Evolutionary conservation across 2,888 invertebrate species (phyloP).

Genomic region (Sepiola atlantica): DNA sequence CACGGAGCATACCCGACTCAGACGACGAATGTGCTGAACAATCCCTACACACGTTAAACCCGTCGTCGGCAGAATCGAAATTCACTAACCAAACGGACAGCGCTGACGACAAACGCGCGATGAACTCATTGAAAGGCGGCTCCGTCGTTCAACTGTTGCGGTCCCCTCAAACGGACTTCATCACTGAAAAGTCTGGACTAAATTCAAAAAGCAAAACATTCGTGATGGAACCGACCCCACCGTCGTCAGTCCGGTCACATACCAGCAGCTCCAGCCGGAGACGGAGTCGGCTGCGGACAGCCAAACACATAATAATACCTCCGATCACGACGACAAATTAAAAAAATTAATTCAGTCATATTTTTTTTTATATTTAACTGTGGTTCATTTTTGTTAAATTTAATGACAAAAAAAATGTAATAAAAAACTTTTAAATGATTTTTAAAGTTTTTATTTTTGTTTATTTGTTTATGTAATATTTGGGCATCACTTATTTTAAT

Average conservation of each 20-base stretch:
- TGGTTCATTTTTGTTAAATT: not conserved
- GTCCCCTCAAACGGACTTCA: slow-evolving; percentile 64
- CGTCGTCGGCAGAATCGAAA: slow-evolving; percentile 53
- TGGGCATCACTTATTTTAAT: no score
- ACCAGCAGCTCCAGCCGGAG: slow-evolving; percentile 51
- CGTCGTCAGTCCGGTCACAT: slow-evolving; percentile 57
- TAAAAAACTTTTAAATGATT: no score
- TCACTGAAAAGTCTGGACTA: slow-evolving; percentile 57
- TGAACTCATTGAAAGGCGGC: slow-evolving; percentile 53
- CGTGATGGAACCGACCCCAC: slow-evolving; percentile 56
- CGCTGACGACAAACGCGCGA: slow-evolving; percentile 51
- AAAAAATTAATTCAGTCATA: not conserved
- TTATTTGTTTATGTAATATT: no score
- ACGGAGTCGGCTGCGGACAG: slow-evolving; percentile 65
- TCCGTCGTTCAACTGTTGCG: not conserved
- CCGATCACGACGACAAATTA: slow-evolving; percentile 59
- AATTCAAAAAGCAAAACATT: slow-evolving; percentile 53
- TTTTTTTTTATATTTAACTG: no score
- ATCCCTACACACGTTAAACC: slow-evolving; percentile 54
- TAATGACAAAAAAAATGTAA: not conserved
- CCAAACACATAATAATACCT: slow-evolving; percentile 68
- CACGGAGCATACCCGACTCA: slow-evolving; percentile 63
- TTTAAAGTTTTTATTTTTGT: no score
- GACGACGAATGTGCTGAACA: slow-evolving; percentile 60
- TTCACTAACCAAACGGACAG: slow-evolving; percentile 64